Conservation (phyloP, 92 coral and sea anemone genomes). For the Zoanthus gigantus region DNA sequence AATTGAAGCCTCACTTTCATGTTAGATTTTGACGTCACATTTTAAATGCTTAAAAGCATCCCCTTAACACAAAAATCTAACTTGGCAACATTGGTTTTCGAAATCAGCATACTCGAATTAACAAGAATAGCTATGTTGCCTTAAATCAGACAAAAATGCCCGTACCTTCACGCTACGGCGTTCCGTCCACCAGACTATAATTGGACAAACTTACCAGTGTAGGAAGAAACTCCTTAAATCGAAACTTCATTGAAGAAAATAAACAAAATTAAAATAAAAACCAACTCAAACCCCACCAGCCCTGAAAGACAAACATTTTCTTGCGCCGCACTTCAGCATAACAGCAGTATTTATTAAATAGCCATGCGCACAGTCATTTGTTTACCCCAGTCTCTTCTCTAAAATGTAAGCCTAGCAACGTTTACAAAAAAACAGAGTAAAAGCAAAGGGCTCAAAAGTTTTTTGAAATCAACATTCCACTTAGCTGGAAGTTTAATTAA, state of each 20-base stretch:
- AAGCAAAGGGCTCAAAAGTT: background rate
- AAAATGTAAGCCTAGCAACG: slow-evolving; percentile 77
- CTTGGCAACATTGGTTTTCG: too few relatives aligned
- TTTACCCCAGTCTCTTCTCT: slow-evolving; percentile 36
- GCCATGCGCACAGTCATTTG: slow-evolving; percentile 43
- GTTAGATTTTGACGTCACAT: too few relatives aligned
- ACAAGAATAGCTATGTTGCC: too few relatives aligned
- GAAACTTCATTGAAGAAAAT: slow-evolving; percentile 36
- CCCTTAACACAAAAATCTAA: too few relatives aligned
- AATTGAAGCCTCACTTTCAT: too few relatives aligned
- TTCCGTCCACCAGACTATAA: too few relatives aligned
- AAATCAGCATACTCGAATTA: too few relatives aligned
- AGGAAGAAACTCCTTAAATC: slow-evolving; percentile 65
- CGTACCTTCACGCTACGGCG: too few relatives aligned
- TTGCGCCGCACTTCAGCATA: background rate
- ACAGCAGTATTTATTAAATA: background rate
- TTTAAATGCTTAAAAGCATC: too few relatives aligned
- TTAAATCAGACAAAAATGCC: too few relatives aligned
- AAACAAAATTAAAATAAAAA: too few relatives aligned
- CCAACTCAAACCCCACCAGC: background rate
- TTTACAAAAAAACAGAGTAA: slow-evolving; percentile 48
- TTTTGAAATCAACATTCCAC: too few relatives aligned
- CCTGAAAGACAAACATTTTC: background rate
- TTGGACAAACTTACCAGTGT: slow-evolving; percentile 56
- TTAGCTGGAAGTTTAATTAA: background rate